Evolutionary conservation across 1,140 invertebrate genomes (phyloP).

Genomic region (Callitettix versicolor): DNA sequence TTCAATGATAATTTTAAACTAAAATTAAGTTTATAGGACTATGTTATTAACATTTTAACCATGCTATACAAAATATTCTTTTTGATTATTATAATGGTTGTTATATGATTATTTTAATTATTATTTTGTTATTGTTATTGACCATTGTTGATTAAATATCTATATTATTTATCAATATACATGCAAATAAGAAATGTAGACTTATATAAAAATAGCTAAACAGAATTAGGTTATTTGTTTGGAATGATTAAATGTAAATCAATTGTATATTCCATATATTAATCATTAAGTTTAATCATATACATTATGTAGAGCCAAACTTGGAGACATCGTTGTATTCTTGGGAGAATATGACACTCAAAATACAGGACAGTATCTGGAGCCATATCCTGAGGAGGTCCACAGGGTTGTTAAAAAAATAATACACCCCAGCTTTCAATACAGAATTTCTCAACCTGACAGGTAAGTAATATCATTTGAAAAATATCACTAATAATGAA

Average conservation of each 20-base stretch:
- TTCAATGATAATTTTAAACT: no score
- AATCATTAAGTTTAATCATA: slow-evolving; percentile 1
- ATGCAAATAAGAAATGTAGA: no score
- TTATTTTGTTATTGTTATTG: no score
- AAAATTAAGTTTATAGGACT: no score
- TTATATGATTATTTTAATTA: no score
- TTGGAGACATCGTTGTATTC: slow-evolving; percentile 67
- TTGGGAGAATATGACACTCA: slow-evolving; percentile 72
- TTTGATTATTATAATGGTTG: no score
- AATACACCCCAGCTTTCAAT: slow-evolving; percentile 72
- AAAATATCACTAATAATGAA: no score
- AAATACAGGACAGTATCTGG: slow-evolving; percentile 48
- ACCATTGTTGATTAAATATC: no score
- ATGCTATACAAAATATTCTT: no score
- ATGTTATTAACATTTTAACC: no score
- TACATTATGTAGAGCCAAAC: slow-evolving; percentile 41
- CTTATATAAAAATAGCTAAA: no score
- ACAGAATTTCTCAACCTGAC: slow-evolving; percentile 70
- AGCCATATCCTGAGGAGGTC: slow-evolving; percentile 51
- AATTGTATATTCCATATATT: neutral
- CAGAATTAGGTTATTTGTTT: neutral
- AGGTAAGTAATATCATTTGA: slow-evolving; percentile 38
- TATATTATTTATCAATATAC: no score
- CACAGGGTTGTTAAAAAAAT: slow-evolving; percentile 58
- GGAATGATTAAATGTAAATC: neutral